A percentile compares a stretch with the other conserved stretches of the same genome.
Evolutionary conservation across 2,888 invertebrate genomes (phyloP).

Genomic region (Augiades crinisus): DNA sequence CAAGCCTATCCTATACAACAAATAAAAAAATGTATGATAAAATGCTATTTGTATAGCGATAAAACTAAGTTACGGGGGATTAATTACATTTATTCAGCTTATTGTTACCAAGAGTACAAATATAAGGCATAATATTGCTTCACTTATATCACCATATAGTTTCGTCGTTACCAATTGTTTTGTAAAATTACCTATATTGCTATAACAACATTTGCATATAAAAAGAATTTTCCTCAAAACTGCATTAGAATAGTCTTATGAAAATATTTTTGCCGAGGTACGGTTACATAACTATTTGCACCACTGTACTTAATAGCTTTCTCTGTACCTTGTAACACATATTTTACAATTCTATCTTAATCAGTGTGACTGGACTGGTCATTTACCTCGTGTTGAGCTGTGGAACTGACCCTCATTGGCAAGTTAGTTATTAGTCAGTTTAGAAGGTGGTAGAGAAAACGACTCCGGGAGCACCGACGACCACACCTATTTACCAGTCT

Average conservation of each 20-base stretch:
- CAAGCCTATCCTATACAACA: no score
- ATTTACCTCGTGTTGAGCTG: background rate
- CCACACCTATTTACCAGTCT: no score
- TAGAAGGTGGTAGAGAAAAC: no score
- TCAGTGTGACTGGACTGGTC: background rate
- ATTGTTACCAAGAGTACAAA: constrained; percentile 3
- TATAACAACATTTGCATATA: constrained; percentile 1
- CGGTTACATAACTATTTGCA: background rate
- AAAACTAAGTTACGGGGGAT: constrained; percentile 6
- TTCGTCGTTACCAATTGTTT: background rate
- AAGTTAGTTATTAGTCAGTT: no score
- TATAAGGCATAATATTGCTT: constrained; percentile 21
- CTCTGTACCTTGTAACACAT: background rate
- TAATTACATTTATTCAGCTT: constrained; percentile 19
- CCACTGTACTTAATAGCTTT: background rate
- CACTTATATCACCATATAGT: background rate
- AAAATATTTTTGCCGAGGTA: background rate
- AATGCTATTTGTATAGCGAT: constrained; percentile 7
- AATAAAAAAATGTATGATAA: background rate
- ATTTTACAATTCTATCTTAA: background rate
- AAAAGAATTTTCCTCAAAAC: constrained; percentile 2
- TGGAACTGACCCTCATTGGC: background rate
- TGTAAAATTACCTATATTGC: constrained; percentile 6
- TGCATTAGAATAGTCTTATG: background rate
- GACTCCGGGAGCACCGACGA: no score